Evolutionary conservation across 1,140 invertebrate species (phyloP).

Genomic region (Scaptomyza hsui): DNA sequence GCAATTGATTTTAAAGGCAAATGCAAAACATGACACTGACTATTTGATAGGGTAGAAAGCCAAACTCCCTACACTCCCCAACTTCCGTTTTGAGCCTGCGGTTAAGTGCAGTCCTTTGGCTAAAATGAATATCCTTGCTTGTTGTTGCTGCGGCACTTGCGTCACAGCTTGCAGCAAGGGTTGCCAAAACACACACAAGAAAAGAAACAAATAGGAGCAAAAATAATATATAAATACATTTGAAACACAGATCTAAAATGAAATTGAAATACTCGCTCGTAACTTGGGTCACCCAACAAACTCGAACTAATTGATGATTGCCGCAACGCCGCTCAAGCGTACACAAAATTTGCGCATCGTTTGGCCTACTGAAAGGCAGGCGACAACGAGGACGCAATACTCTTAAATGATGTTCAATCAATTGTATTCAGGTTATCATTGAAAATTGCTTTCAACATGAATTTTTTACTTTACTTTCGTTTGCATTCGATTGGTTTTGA

Average conservation of each 20-base stretch:
- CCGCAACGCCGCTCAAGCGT: not conserved
- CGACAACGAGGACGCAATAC: not conserved
- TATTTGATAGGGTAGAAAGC: slow-evolving; percentile 40
- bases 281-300: not conserved
- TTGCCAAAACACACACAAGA: slow-evolving; percentile 22
- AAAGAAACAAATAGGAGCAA: not conserved
- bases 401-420: not conserved
- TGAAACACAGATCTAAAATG: too few relatives aligned
- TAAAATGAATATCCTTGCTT: slow-evolving; percentile 20
- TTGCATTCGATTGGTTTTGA: not conserved
- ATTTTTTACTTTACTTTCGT: not conserved
- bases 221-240: not conserved
- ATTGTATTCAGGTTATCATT: not conserved
- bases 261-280: not conserved
- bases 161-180: slow-evolving; percentile 29
- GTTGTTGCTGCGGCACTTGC: slow-evolving; percentile 14
- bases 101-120: slow-evolving; percentile 37
- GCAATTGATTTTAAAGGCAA: slow-evolving; percentile 44
- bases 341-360: not conserved
- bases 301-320: slow-evolving; percentile 11
- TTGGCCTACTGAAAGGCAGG: not conserved
- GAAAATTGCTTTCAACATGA: not conserved
- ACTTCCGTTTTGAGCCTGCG: slow-evolving; percentile 30
- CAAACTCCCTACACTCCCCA: not conserved
- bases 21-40: slow-evolving; percentile 75